phyloP scores from a whole-genome alignment of 2,888 invertebrate species.

The Uropetala carovei region DNA sequence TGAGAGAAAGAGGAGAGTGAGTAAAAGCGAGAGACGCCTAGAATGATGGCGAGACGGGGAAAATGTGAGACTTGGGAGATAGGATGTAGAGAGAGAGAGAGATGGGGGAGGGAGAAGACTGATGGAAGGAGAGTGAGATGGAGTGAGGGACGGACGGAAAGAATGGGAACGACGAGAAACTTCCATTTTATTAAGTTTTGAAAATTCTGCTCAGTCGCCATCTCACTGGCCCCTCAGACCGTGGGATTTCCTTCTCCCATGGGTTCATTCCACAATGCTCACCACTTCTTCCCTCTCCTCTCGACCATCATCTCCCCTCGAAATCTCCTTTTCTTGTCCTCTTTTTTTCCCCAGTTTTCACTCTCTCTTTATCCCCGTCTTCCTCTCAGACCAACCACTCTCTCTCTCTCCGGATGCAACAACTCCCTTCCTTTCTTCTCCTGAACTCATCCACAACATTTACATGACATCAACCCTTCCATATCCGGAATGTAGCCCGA shows the following conservation, averaged over 20 bases:
- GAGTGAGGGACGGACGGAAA: background rate
- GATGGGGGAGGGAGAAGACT: background rate
- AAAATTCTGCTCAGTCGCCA: constrained; percentile 50
- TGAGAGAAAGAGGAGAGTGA: background rate
- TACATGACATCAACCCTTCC: too few relatives aligned
- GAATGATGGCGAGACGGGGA: background rate
- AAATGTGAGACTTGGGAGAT: background rate
- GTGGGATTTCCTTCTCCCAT: background rate
- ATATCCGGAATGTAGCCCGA: too few relatives aligned
- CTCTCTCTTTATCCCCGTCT: background rate
- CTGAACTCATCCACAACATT: too few relatives aligned
- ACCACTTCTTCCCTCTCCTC: background rate
- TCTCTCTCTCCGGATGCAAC: constrained; percentile 18
- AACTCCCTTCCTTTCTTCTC: background rate
- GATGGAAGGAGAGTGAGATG: background rate
- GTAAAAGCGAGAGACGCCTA: background rate
- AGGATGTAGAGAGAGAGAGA: background rate
- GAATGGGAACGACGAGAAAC: background rate
- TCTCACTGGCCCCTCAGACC: background rate
- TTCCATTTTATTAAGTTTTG: constrained; percentile 59
- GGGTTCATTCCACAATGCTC: background rate
- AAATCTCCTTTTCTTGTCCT: background rate
- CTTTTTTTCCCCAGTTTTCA: background rate
- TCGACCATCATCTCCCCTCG: background rate
- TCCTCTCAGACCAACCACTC: background rate